A percentile compares a stretch with the other conserved stretches of the same genome.
Evolutionary conservation across 23 tunicate genomes (phyloP).

Genomic region (Ascidia mentula): DNA sequence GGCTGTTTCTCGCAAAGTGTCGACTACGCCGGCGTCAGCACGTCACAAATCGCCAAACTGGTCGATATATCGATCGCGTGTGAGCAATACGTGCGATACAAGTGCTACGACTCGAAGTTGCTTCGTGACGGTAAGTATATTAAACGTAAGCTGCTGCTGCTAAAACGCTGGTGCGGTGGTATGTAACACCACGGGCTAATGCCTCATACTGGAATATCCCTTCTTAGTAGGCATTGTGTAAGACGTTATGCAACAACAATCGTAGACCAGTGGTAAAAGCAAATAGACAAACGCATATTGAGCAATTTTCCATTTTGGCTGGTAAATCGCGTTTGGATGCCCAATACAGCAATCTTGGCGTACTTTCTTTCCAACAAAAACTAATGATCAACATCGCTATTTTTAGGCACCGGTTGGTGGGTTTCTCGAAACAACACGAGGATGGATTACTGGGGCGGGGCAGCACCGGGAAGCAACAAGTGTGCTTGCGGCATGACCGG

Average conservation of each 20-base stretch:
- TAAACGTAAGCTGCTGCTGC: too few species aligned
- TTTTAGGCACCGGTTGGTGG: constrained; percentile 96
- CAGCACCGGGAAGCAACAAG: constrained; percentile 73
- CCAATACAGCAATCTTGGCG: too few species aligned
- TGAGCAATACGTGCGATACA: constrained; percentile 92
- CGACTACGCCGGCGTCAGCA: constrained; percentile 67
- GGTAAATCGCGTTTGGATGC: too few species aligned
- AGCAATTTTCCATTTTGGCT: too few species aligned
- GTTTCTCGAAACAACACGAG: constrained; percentile 64
- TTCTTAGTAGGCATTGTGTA: too few species aligned
- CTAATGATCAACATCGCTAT: not conserved
- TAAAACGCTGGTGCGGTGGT: too few species aligned
- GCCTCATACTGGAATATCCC: too few species aligned
- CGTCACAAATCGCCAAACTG: constrained; percentile 65
- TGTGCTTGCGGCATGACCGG: constrained; percentile 84
- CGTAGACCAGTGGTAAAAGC: too few species aligned
- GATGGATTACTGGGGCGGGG: constrained; percentile 95
- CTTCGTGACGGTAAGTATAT: constrained; percentile 74
- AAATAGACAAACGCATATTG: too few species aligned
- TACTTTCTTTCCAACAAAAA: too few species aligned
- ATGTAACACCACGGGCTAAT: too few species aligned
- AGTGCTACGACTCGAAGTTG: constrained; percentile 93
- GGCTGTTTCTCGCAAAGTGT: constrained; percentile 66
- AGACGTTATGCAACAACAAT: too few species aligned
- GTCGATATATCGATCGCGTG: constrained; percentile 80